These are phyloP conservation scores for Eira barbara DNA, from an alignment of 2,113 vertebrate species.

Conservation along the genomic window DNA sequence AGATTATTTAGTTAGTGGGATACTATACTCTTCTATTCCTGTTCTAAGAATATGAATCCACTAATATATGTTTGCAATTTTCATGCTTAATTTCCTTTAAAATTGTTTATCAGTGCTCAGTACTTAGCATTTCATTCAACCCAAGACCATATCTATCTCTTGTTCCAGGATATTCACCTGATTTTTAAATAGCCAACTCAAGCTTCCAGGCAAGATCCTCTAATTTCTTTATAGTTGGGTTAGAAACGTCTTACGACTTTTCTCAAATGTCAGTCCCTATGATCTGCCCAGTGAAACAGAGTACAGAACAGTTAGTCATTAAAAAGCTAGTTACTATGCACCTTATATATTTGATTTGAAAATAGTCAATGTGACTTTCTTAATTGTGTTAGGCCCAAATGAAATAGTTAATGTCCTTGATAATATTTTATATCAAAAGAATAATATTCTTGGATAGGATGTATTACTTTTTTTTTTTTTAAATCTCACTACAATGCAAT, in stretches of 20 bases:
- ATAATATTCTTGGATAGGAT: neutral
- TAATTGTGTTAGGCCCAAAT: neutral
- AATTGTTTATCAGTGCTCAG: neutral
- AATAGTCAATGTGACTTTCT: neutral
- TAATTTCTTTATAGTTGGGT: neutral
- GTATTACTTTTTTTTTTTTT: neutral
- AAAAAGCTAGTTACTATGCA: neutral
- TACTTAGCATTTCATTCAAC: neutral
- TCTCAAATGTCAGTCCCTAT: slow-evolving; percentile 11
- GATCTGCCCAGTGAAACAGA: neutral
- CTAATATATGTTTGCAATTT: neutral
- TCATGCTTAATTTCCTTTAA: slow-evolving; percentile 34
- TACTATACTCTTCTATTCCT: neutral
- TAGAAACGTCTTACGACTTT: neutral
- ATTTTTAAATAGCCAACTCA: neutral
- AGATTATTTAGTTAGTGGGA: neutral
- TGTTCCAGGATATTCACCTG: neutral
- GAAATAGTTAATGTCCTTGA: neutral
- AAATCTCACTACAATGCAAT: neutral
- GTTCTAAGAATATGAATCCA: neutral
- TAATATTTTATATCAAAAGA: neutral
- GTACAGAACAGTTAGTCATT: neutral
- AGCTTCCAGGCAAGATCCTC: neutral
- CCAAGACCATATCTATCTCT: neutral
- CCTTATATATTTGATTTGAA: neutral